Evolutionary conservation across 2,888 invertebrate species (phyloP), one percentile per base, ranked within the genome.

Genomic region (Leptopilina syphax): DNA sequence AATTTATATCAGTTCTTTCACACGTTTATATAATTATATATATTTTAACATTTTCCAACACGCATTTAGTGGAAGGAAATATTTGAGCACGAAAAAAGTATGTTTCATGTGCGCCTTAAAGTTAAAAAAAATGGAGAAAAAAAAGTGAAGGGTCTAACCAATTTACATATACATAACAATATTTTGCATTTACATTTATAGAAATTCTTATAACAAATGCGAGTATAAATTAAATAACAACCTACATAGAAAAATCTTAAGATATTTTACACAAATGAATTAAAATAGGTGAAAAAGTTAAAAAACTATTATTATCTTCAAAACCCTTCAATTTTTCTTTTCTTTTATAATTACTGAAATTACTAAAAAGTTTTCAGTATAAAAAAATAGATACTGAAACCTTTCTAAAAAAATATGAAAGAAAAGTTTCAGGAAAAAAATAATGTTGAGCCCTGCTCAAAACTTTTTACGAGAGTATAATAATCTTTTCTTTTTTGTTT

Each of bases 41-140:
- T 50, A 50, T 73, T 54, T 73, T n/a, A 73, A 73, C n/a, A 73
- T 73, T 73, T 73, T 73, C 9, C 54, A 50, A 50, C 50, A 57
- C 73, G 27, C 27, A 34, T 13, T 50, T 27, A 7, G 34, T 73
- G 73, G n/a, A 68, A 73, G 34, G n/a, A 68, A 73, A 27, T 73
- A 34, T 73, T 73, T 73, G 57, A 73, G 73, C 73, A 73, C 34
- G 54, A 57, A 73, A n/a, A 73, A 73, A 73, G 27, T 73, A 73
- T 57, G 73, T 73, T 73, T 73, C 57, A 57, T 73, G 57, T 9
- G 57, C 73, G 34, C 54, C 57, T 73, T 73, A 73, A 7, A 73
- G 5, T 54, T 57, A 57, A 13, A 8, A 7, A 2, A 27, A 73
- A 57, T 57, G 4, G 41, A 50, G 24, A 50, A 70, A 70, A 54